Percentiles rank a stretch among this genome's conserved stretches.
phyloP scores from a whole-genome alignment of 2,113 vertebrate species.

The Poeciliopsis prolifica region DNA sequence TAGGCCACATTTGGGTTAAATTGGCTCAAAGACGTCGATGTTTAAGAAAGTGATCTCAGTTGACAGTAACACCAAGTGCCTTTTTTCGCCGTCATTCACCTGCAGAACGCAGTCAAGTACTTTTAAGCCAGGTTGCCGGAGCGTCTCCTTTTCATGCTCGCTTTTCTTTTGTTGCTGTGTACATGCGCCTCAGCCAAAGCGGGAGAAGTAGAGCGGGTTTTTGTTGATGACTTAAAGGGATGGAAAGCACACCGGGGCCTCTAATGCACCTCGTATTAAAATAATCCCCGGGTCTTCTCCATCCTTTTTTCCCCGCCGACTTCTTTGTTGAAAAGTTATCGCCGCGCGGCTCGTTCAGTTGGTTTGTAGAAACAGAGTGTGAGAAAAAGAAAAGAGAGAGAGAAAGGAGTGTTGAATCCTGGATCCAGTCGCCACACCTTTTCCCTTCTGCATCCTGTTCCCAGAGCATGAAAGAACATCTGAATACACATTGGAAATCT shows the following conservation, averaged over 20 bases:
- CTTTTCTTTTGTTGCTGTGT: slow-evolving; percentile 68
- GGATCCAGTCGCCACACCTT: slow-evolving; percentile 57
- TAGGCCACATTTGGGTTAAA: not conserved
- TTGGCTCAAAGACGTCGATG: not conserved
- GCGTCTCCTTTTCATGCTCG: slow-evolving; percentile 55
- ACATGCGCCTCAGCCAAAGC: slow-evolving; percentile 64
- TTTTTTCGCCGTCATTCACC: slow-evolving; percentile 45
- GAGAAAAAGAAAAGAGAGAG: slow-evolving; percentile 44
- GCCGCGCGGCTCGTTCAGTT: slow-evolving; percentile 74
- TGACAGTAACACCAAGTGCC: slow-evolving; percentile 23
- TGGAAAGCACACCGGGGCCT: slow-evolving; percentile 76
- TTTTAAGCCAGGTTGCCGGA: slow-evolving; percentile 67
- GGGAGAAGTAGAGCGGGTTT: slow-evolving; percentile 74
- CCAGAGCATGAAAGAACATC: slow-evolving; percentile 77
- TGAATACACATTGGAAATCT: slow-evolving; percentile 78
- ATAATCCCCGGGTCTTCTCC: slow-evolving; percentile 79
- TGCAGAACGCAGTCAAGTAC: slow-evolving; percentile 57
- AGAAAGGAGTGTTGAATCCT: slow-evolving; percentile 22
- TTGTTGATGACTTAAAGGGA: slow-evolving; percentile 80
- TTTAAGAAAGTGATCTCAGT: slow-evolving; percentile 10
- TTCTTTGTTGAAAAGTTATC: slow-evolving; percentile 82
- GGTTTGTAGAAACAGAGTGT: slow-evolving; percentile 24
- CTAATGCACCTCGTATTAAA: slow-evolving; percentile 82
- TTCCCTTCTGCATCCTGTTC: slow-evolving; percentile 65
- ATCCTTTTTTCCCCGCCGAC: slow-evolving; percentile 70